A percentile compares a stretch with the other conserved stretches of the same genome.
Evolutionary conservation across 2,113 vertebrate species (phyloP).

Genomic region (Pangasianodon hypophthalmus): DNA sequence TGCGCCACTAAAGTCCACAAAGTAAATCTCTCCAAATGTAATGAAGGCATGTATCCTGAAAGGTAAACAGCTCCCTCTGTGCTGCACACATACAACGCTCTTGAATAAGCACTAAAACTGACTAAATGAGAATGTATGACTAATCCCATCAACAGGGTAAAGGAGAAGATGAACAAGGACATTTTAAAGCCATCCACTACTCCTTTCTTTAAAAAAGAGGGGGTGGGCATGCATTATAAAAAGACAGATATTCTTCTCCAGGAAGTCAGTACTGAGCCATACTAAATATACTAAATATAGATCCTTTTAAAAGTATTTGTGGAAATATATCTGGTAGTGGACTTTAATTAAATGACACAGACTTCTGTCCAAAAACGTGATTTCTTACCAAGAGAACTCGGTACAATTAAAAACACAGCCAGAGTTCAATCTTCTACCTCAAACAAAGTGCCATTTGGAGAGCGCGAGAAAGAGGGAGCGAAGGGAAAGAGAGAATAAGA

Average conservation of each 20-base stretch:
- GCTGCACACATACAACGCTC: neutral
- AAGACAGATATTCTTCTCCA: neutral
- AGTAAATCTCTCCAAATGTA: neutral
- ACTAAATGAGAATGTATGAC: slow-evolving; percentile 5
- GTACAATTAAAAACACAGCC: slow-evolving; percentile 23
- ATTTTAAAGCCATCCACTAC: neutral
- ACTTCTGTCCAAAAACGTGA: neutral
- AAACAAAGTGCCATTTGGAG: slow-evolving; percentile 64
- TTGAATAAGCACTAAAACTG: neutral
- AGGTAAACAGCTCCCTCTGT: slow-evolving; percentile 9
- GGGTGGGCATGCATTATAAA: neutral
- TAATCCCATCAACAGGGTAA: neutral
- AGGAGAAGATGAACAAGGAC: neutral
- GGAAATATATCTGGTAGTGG: neutral
- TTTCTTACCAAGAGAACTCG: slow-evolving; percentile 10
- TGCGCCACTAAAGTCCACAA: neutral
- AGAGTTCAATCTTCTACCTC: slow-evolving; percentile 1
- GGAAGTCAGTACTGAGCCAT: neutral
- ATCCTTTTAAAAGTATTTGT: neutral
- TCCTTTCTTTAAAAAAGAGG: neutral
- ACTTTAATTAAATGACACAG: slow-evolving; percentile 15
- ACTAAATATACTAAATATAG: slow-evolving; percentile 6
- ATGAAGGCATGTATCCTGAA: neutral
- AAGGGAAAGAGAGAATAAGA: slow-evolving; percentile 47
- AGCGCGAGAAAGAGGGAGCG: slow-evolving; percentile 45